Evolutionary conservation across 2,797 vertebrate species (phyloP).

Genomic region (Scolopax bukidnonensis): DNA sequence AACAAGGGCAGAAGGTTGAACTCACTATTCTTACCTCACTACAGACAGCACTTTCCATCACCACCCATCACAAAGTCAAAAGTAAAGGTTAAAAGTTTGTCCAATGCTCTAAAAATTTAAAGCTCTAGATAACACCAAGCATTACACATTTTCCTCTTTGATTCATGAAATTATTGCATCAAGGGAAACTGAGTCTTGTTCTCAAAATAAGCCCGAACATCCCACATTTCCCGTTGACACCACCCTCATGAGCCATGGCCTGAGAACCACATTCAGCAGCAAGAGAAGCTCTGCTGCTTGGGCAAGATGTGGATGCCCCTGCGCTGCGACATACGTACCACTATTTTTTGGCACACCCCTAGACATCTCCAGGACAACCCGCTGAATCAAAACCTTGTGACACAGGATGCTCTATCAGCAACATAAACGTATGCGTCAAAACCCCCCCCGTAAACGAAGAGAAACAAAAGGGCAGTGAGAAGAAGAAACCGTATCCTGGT

Average conservation of each 20-base stretch:
- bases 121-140: neutral
- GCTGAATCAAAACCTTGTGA: constrained; percentile 5
- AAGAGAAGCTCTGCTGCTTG: neutral
- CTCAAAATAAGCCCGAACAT: neutral
- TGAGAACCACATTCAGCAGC: neutral
- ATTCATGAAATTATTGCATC: neutral
- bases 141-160: constrained; percentile 19
- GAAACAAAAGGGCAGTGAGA: neutral
- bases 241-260: neutral
- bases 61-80: neutral
- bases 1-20: neutral
- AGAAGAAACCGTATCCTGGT: neutral
- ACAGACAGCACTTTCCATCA: neutral
- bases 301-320: neutral
- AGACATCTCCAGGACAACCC: neutral
- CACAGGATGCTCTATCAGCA: neutral
- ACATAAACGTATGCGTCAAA: accelerated
- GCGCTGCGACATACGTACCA: neutral
- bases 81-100: neutral
- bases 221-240: neutral
- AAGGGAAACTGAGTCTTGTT: neutral
- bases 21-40: neutral
- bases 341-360: neutral
- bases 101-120: neutral
- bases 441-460: neutral